Base-by-base conservation (phyloP, 2,888 invertebrate species). In the Ecliptopera silaceata region DNA sequence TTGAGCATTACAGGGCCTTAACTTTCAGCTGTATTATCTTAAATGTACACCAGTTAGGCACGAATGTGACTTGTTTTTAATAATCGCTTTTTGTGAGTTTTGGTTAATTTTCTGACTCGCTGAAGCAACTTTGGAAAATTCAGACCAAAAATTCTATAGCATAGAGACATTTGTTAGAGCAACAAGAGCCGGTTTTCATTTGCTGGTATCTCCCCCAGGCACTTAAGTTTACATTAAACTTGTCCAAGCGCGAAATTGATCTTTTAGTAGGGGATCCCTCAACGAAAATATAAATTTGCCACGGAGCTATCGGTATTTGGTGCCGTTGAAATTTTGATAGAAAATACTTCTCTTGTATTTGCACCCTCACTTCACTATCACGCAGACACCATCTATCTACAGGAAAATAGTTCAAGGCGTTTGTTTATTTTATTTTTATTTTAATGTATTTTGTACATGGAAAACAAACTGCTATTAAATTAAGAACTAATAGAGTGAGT, bases 211-310 rank as follows among this genome's bases (percentile, higher is more conserved):
- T 75, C 90, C 88, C 88, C 86, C 72, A 81, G 79, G 82, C 88
- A 85, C 84, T 88, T 86, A 86, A 88, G 88, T 86, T 88, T 88
- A 88, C 90, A 88, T 89, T 88, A 88, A 87, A 83, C 76, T 84
- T 85, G 87, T 83, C 87, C 86, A 86, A 86, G 88, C 90, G 90
- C 83, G 89, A 91, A 91, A 91, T 91, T 91, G 88, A 90, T 90
- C 90, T 91, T 86, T 88, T 86, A 87, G 86, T 85, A 84, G 84
- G 86, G 82, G 82, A 73, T 77, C 81, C 76, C 80, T 81, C 81
- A 82, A 77, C 79, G 83, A 83, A 84, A 86, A 86, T 85, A 86
- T 84, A 86, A 84, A 86, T 86, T 66, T 83, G 81, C 81, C 81
- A 76, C 81, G 79, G 74, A 77, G 74, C 80, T 82, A 86, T 84